Evolutionary conservation across 2,888 invertebrate species (phyloP).

Genomic region (Mechanitis messenoides): DNA sequence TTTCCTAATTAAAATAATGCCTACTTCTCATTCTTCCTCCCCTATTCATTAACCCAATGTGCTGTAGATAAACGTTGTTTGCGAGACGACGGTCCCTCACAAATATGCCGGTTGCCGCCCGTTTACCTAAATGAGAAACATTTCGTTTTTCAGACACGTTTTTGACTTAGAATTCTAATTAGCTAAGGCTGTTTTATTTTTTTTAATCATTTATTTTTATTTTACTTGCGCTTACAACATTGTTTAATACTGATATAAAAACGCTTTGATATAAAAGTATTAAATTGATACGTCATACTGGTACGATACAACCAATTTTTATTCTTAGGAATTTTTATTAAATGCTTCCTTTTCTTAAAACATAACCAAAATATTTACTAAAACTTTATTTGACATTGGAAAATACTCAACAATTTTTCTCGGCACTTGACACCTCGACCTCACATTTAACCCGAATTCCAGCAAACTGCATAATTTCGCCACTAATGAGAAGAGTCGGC

Average conservation of each 20-base stretch:
- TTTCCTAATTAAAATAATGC: slow-evolving; percentile 76
- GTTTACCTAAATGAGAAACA: slow-evolving; percentile 56
- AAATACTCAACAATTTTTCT: slow-evolving; percentile 48
- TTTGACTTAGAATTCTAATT: slow-evolving; percentile 50
- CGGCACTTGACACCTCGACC: slow-evolving; percentile 52
- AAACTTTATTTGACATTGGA: slow-evolving; percentile 30
- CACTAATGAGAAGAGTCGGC: slow-evolving; percentile 73
- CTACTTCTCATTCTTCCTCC: slow-evolving; percentile 64
- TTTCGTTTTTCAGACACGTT: slow-evolving; percentile 49
- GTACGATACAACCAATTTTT: background rate
- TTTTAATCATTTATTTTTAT: slow-evolving; percentile 38
- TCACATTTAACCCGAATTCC: slow-evolving; percentile 70
- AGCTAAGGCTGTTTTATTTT: slow-evolving; percentile 44
- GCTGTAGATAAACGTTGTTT: slow-evolving; percentile 69
- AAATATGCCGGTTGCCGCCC: slow-evolving; percentile 61
- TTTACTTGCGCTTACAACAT: slow-evolving; percentile 15
- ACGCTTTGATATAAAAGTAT: background rate
- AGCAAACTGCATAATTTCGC: slow-evolving; percentile 73
- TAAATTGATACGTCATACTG: background rate
- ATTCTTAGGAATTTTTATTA: background rate
- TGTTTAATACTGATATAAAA: background rate
- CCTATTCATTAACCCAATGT: slow-evolving; percentile 72
- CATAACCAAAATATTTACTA: background rate
- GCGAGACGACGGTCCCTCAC: slow-evolving; percentile 59
- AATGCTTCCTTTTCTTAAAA: background rate